These are phyloP conservation scores for Neria commutata DNA, from an alignment of 2,888 invertebrate species.

Conservation along the genomic window DNA sequence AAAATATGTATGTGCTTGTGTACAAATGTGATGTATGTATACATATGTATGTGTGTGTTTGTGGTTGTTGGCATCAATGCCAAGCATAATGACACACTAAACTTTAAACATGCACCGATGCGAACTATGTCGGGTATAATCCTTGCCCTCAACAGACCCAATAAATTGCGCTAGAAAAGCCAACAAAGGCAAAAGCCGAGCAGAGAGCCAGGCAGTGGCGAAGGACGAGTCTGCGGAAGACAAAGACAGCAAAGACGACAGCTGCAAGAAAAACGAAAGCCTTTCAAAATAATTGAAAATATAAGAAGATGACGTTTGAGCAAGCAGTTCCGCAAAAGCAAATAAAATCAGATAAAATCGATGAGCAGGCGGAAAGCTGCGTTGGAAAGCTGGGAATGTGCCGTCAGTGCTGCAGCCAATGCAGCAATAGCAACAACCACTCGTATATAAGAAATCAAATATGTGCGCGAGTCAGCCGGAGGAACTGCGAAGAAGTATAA, in stretches of 20 bases:
- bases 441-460: constrained; percentile 9
- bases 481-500: neutral
- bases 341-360: constrained; percentile 20
- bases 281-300: constrained; percentile 33
- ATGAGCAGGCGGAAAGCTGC: too few species aligned
- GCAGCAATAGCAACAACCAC: constrained; percentile 16
- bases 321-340: too few species aligned
- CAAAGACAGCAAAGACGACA: neutral
- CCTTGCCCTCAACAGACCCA: constrained; percentile 15
- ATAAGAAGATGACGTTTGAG: too few species aligned
- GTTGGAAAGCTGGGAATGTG: too few species aligned
- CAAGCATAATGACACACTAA: constrained; percentile 27
- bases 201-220: neutral
- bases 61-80: constrained; percentile 22
- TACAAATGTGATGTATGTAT: neutral
- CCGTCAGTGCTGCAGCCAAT: neutral
- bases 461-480: constrained; percentile 3
- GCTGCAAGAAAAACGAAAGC: constrained; percentile 17
- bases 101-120: constrained; percentile 22
- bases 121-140: constrained; percentile 16
- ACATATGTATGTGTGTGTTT: neutral
- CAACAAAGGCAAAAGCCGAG: constrained; percentile 1
- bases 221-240: neutral
- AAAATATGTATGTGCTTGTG: too few species aligned
- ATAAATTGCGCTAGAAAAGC: constrained; percentile 22